These are phyloP conservation scores for Acrocephalus arundinaceus DNA, from an alignment of 2,113 vertebrate species.

Conservation along the genomic window DNA sequence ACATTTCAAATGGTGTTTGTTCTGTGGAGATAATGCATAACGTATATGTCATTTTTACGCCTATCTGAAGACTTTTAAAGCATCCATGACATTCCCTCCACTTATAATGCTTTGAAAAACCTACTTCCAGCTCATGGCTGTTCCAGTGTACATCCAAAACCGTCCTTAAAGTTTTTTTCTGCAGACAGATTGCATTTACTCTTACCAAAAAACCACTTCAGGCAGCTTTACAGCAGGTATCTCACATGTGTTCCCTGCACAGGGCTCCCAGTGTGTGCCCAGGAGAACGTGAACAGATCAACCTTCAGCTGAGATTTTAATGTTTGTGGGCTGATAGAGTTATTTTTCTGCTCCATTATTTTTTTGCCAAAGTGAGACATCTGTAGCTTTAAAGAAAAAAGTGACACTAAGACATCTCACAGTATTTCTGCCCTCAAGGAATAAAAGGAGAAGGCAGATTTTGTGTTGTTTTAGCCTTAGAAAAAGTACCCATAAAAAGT, in stretches of 20 bases:
- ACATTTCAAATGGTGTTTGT: constrained; percentile 23
- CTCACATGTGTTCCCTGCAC: neutral
- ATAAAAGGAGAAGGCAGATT: neutral
- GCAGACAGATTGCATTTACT: neutral
- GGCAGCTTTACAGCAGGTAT: neutral
- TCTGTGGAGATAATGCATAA: neutral
- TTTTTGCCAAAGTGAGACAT: neutral
- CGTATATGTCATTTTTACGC: neutral
- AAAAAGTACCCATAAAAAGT: neutral
- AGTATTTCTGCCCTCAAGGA: neutral
- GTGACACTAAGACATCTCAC: neutral
- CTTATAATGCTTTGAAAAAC: neutral
- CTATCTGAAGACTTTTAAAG: constrained; percentile 18
- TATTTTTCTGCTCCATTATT: neutral
- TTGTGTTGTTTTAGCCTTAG: neutral
- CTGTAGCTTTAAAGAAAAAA: neutral
- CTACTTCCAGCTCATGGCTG: neutral
- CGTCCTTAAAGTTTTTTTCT: neutral
- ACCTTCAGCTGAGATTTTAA: neutral
- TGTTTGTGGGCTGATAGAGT: neutral
- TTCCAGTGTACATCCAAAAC: neutral
- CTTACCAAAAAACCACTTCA: neutral
- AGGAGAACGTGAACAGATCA: neutral
- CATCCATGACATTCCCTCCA: neutral
- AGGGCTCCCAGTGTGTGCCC: neutral